Evolutionary conservation across 2,113 vertebrate species (phyloP), one percentile per base, ranked within the genome.

Genomic region (Etheostoma cragini): DNA sequence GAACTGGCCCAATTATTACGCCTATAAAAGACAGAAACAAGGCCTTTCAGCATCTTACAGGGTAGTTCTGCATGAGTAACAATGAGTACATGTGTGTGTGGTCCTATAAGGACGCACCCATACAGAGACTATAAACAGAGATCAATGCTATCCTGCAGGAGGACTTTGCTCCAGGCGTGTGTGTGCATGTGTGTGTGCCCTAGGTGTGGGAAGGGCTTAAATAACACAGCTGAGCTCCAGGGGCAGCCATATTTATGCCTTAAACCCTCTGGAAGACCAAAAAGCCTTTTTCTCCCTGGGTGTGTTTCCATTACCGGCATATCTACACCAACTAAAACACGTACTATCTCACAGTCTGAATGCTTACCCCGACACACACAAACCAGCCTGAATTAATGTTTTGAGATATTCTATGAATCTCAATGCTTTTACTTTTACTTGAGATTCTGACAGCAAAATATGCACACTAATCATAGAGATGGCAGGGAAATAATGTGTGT

Each of bases 91-190:
- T 72, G 76, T 14, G 57, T 93, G 89, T 92, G 90, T 92, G 90
- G 92, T 91, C 93, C 89, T 91, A 92, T 93, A 93, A 93, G 91
- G 89, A 92, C 93, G 91, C 76, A 77, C 88, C 88, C 91, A 88
- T 89, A 91, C 86, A 79, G 89, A 88, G 90, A 90, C 85, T 82
- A 87, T 93, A 91, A 94, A 93, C 92, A 92, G 57, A 92, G 90
- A 93, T 92, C 91, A 91, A 89, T 90, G 89, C 80, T 71, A 71
- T 91, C 80, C 88, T 85, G 87, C 88, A 85, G 91, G 84, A 92
- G 88, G 88, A 85, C 91, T 87, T 90, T 91, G 92, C 90, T 91
- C 69, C 54, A 68, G 86, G 90, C 90, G 85, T 57, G 72, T 70
- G 79, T 67, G 84, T 74, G 66, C 15, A 8, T 73, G 61, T 63